A percentile compares a stretch with the other conserved stretches of the same genome.
These are phyloP conservation scores for Parthenolecanium corni DNA, from an alignment of 2,888 invertebrate genomes.

Conservation along the genomic window DNA sequence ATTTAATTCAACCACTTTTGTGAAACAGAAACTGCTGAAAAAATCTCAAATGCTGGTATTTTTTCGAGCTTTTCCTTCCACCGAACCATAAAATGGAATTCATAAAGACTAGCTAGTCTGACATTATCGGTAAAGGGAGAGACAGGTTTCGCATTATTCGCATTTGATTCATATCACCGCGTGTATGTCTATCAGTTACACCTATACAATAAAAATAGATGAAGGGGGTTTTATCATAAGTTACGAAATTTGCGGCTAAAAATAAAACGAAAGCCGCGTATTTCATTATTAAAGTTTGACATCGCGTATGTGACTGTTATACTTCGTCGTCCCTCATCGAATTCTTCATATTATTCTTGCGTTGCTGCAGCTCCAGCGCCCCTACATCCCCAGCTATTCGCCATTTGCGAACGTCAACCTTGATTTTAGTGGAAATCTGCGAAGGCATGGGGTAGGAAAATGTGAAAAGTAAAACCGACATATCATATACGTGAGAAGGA, in stretches of 20 bases:
- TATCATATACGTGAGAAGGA: background rate
- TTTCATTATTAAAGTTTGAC: constrained; percentile 19
- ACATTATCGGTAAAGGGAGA: constrained; percentile 13
- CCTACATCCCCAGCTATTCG: too few relatives aligned
- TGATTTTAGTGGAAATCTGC: constrained; percentile 3
- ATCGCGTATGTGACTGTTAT: constrained; percentile 1
- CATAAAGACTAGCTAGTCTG: constrained; percentile 3
- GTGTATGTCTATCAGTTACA: background rate
- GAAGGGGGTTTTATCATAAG: too few relatives aligned
- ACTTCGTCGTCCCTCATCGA: background rate
- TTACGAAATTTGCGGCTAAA: background rate
- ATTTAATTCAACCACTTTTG: too few relatives aligned
- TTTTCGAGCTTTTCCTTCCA: too few relatives aligned
- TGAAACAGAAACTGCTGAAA: too few relatives aligned
- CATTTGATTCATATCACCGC: constrained; percentile 18
- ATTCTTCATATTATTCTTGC: too few relatives aligned
- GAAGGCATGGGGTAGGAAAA: background rate
- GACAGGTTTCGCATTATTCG: constrained; percentile 20
- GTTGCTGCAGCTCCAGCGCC: too few relatives aligned
- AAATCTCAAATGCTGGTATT: too few relatives aligned
- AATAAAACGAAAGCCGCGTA: constrained; percentile 2
- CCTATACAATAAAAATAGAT: too few relatives aligned
- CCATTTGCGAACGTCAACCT: constrained; percentile 4
- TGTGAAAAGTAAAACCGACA: constrained; percentile 17
- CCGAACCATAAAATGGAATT: background rate